These are phyloP conservation scores for Oncorhynchus gorbuscha DNA, from an alignment of 2,113 vertebrate species.

Conservation along the genomic window DNA sequence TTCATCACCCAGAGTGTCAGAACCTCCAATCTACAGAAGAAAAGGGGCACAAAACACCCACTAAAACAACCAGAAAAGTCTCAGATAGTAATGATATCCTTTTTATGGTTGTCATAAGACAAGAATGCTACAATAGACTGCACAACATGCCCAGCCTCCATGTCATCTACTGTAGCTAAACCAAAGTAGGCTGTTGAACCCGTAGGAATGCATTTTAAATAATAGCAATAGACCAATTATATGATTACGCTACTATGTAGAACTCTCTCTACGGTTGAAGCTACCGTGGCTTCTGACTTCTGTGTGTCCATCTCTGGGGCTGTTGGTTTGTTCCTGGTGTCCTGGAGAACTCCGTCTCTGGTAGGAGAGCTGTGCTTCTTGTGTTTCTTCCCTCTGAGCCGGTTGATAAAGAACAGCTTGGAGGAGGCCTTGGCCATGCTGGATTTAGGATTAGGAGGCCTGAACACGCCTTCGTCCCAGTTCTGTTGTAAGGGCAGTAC, in stretches of 20 bases:
- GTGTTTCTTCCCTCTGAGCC: constrained; percentile 76
- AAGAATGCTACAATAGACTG: no score
- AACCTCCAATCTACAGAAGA: constrained; percentile 60
- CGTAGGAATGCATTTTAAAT: no score
- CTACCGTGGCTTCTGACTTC: constrained; percentile 13
- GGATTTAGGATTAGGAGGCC: constrained; percentile 85
- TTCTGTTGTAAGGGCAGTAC: constrained; percentile 52
- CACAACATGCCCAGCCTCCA: no score
- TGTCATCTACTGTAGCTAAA: neutral
- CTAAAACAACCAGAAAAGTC: neutral
- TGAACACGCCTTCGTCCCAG: constrained; percentile 83
- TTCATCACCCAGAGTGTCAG: constrained; percentile 84
- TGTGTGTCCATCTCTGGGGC: constrained; percentile 49
- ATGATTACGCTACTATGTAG: no score
- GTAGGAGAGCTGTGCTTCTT: constrained; percentile 72
- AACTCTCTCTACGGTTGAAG: no score
- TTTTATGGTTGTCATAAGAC: no score
- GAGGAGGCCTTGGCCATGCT: constrained; percentile 85
- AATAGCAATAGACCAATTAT: no score
- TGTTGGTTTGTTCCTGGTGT: constrained; percentile 71
- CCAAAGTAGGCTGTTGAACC: neutral
- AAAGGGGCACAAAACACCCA: neutral
- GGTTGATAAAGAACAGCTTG: constrained; percentile 89
- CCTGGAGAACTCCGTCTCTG: constrained; percentile 79
- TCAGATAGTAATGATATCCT: no score